A percentile compares a stretch with the other conserved stretches of the same genome.
Evolutionary conservation across 2,113 vertebrate genomes (phyloP).

Genomic region (Odocoileus virginianus): DNA sequence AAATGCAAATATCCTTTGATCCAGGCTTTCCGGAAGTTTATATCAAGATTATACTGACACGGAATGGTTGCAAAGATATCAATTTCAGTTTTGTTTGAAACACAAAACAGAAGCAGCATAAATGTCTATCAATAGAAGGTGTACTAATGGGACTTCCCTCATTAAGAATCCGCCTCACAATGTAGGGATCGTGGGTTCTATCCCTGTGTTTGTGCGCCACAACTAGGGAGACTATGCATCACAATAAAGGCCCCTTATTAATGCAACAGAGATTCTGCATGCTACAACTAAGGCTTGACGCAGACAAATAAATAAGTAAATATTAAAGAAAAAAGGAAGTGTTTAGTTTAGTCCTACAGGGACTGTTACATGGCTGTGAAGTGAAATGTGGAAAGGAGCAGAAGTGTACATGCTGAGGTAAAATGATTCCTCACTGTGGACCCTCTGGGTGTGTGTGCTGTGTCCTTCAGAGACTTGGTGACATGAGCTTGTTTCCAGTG

Average conservation of each 20-base stretch:
- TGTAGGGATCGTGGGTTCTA: background rate
- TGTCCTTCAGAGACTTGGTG: background rate
- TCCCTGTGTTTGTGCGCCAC: background rate
- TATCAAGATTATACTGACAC: background rate
- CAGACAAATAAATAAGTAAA: background rate
- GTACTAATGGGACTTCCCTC: background rate
- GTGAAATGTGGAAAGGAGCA: accelerated
- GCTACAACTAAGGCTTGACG: background rate
- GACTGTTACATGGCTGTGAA: accelerated
- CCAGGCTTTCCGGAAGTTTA: background rate
- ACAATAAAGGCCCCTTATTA: background rate
- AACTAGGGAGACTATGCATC: background rate
- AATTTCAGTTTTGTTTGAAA: background rate
- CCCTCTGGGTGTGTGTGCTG: background rate
- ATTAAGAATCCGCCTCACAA: background rate
- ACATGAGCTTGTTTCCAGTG: background rate
- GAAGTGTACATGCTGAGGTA: accelerated
- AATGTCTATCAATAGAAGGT: background rate
- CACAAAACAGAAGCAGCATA: background rate
- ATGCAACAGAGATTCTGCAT: background rate
- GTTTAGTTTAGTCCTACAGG: no score
- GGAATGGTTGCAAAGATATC: background rate
- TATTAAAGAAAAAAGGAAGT: background rate
- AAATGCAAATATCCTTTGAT: background rate
- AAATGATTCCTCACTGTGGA: accelerated